Percentiles rank a stretch among this genome's conserved stretches.
These are phyloP conservation scores for Syngnathus typhle DNA, from an alignment of 2,113 vertebrate genomes.

Conservation along the genomic window DNA sequence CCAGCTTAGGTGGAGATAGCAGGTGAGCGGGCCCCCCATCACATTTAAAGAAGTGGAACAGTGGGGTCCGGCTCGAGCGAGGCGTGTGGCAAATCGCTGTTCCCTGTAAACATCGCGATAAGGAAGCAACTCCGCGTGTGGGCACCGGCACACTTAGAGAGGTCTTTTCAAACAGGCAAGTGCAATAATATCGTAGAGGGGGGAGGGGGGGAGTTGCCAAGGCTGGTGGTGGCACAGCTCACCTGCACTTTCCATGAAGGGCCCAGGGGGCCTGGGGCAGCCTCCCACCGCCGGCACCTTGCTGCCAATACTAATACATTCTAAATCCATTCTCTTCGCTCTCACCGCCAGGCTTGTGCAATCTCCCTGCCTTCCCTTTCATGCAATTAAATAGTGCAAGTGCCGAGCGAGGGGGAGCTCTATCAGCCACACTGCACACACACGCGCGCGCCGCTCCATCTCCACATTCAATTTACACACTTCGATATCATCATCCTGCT, in stretches of 20 bases:
- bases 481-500: conserved; percentile 69
- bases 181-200: conserved; percentile 55
- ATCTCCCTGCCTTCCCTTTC: conserved; percentile 73
- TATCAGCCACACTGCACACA: conserved; percentile 68
- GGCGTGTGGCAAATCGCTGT: conserved; percentile 69
- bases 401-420: conserved; percentile 67
- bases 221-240: conserved; percentile 63
- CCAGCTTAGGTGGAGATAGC: conserved; percentile 63
- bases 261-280: conserved; percentile 58
- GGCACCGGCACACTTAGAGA: conserved; percentile 47
- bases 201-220: conserved; percentile 49
- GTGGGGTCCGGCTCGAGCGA: conserved; percentile 59
- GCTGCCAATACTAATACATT: conserved; percentile 75
- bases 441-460: conserved; percentile 56
- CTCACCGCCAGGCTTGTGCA: conserved; percentile 65
- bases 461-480: conserved; percentile 70
- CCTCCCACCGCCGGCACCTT: conserved; percentile 65
- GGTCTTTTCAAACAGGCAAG: conserved; percentile 58
- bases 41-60: conserved; percentile 64
- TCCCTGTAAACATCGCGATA: conserved; percentile 76
- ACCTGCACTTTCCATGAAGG: conserved; percentile 66
- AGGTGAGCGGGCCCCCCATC: conserved; percentile 56
- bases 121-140: conserved; percentile 60
- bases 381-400: conserved; percentile 76
- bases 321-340: conserved; percentile 75